Conservation (phyloP, 1,140 invertebrate species). For the Drosophila equinoxialis region DNA sequence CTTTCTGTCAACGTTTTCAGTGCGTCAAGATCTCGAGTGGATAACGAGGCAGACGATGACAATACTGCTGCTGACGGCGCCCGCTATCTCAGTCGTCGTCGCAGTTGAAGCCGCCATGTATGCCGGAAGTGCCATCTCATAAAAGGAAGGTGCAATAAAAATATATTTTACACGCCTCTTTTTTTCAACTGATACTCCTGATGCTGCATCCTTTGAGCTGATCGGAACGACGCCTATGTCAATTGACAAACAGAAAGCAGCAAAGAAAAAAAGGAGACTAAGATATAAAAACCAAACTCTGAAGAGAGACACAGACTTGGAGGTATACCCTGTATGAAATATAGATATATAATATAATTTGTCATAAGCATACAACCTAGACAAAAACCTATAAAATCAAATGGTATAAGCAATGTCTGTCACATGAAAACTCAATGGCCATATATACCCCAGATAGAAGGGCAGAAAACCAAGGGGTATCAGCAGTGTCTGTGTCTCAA, state of each 20-base stretch:
- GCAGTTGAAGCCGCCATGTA: conserved; percentile 5
- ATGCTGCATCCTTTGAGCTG: conserved; percentile 25
- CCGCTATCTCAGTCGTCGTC: conserved; percentile 56
- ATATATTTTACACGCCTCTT: conserved; percentile 75
- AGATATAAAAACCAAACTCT: background rate
- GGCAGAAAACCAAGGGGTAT: conserved; percentile 4
- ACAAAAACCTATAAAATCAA: no score
- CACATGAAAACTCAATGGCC: background rate
- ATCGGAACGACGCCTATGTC: conserved; percentile 42
- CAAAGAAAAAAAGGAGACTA: background rate
- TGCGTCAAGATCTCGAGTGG: conserved; percentile 76
- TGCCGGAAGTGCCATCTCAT: conserved; percentile 76
- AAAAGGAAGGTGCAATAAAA: conserved; percentile 82
- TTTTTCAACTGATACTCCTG: conserved; percentile 10
- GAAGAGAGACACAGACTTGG: background rate
- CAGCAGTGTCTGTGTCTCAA: conserved; percentile 48
- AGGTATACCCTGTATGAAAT: background rate
- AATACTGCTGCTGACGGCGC: conserved; percentile 38
- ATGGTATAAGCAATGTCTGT: no score
- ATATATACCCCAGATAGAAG: conserved; percentile 9
- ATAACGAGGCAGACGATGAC: conserved; percentile 57
- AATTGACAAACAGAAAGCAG: conserved; percentile 20
- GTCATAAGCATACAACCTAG: no score
- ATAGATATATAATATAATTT: no score
- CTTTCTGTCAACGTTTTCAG: conserved; percentile 61